Evolutionary conservation across 2,888 invertebrate species (phyloP).

Genomic region (Erebia ligea): DNA sequence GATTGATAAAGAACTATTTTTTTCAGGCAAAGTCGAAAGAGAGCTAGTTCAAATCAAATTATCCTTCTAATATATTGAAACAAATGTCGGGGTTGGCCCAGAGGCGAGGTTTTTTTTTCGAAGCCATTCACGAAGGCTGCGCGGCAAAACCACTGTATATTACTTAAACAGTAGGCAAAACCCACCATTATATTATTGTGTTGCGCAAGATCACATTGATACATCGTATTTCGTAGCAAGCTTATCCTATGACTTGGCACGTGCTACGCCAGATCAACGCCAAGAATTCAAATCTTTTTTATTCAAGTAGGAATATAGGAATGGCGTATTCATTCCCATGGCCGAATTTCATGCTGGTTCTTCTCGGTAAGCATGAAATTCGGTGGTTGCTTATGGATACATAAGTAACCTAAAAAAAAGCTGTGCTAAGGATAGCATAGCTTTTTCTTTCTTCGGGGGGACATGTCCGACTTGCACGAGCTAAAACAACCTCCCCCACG

Average conservation of each 20-base stretch:
- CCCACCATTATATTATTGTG: neutral
- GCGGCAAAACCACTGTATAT: slow-evolving; percentile 10
- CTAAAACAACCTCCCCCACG: no score
- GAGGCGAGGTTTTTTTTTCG: neutral
- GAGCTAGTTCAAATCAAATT: neutral
- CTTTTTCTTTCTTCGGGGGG: no score
- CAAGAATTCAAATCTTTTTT: no score
- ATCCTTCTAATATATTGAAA: neutral
- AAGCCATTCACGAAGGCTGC: slow-evolving; percentile 14
- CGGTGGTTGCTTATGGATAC: no score
- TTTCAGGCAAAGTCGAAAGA: neutral
- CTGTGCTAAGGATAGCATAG: no score
- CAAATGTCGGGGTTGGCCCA: slow-evolving; percentile 9
- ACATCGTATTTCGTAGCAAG: neutral
- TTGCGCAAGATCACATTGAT: slow-evolving; percentile 10
- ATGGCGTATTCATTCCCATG: no score
- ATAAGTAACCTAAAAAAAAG: no score
- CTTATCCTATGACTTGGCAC: neutral
- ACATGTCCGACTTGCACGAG: no score
- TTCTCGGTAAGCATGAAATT: no score
- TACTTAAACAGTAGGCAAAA: neutral
- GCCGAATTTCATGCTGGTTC: no score
- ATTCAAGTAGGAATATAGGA: no score
- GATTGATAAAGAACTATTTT: neutral
- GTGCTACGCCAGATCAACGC: no score